Evolutionary conservation across 2,888 invertebrate genomes (phyloP).

Genomic region (Mesorhabditis spiculigera): DNA sequence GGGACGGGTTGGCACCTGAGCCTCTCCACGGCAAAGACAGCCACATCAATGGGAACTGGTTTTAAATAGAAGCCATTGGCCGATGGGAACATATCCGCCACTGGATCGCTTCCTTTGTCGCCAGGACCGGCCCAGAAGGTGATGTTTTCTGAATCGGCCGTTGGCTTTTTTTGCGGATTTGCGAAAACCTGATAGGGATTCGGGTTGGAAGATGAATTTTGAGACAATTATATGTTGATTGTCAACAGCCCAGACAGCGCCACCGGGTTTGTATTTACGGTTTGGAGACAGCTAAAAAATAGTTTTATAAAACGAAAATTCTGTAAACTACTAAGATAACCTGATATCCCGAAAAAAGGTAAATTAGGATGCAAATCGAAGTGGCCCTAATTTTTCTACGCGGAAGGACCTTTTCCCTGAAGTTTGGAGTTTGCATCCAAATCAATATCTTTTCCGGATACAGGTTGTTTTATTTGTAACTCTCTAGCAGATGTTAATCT

Average conservation of each 20-base stretch:
- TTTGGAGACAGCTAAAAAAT: not conserved
- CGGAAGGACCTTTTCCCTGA: too few species aligned
- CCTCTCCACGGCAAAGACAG: slow-evolving; percentile 38
- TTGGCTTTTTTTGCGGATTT: not conserved
- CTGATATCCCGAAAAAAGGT: too few species aligned
- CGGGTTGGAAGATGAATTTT: slow-evolving; percentile 54
- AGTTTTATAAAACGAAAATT: not conserved
- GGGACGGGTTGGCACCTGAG: slow-evolving; percentile 18
- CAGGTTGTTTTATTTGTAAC: too few species aligned
- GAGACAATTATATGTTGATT: slow-evolving; percentile 50
- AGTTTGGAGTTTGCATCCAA: too few species aligned
- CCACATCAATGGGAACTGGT: slow-evolving; percentile 46
- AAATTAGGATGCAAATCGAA: too few species aligned
- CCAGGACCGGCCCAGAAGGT: slow-evolving; percentile 58
- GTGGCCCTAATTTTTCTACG: too few species aligned
- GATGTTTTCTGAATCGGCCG: slow-evolving; percentile 49
- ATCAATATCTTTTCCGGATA: too few species aligned
- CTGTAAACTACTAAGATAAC: too few species aligned
- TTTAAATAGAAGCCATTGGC: slow-evolving; percentile 53
- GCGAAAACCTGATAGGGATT: slow-evolving; percentile 18
- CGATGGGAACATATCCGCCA: slow-evolving; percentile 50
- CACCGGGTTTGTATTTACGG: slow-evolving; percentile 30
- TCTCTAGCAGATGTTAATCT: too few species aligned
- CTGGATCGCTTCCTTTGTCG: slow-evolving; percentile 28
- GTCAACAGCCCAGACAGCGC: slow-evolving; percentile 55